These are phyloP conservation scores for Ryuthela nishihirai DNA, from an alignment of 2,888 invertebrate genomes.

Conservation along the genomic window DNA sequence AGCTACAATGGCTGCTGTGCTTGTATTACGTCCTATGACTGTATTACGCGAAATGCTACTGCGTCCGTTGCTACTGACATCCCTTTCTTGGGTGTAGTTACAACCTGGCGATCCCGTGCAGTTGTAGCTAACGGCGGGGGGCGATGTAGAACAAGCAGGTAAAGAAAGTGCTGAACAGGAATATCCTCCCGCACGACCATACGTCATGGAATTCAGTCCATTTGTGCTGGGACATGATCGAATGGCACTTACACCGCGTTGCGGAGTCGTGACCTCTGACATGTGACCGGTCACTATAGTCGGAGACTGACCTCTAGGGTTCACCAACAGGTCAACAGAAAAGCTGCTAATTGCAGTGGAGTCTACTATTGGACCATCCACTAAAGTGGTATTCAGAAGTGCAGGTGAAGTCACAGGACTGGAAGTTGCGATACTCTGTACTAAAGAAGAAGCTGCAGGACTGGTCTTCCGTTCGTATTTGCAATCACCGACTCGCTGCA, in stretches of 20 bases:
- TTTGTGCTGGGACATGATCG: constrained; percentile 25
- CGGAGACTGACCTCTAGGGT: constrained; percentile 22
- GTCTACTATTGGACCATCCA: constrained; percentile 12
- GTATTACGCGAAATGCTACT: constrained; percentile 13
- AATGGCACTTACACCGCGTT: constrained; percentile 5
- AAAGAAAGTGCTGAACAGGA: constrained; percentile 12
- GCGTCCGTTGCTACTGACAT: constrained; percentile 12
- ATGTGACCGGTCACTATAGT: constrained; percentile 1
- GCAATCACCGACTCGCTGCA: constrained; percentile 28
- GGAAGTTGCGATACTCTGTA: background rate
- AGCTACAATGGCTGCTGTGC: constrained; percentile 1
- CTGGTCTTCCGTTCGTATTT: constrained; percentile 31
- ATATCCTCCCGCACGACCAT: constrained; percentile 3
- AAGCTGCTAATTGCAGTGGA: constrained; percentile 22
- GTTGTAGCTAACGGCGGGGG: constrained; percentile 23
- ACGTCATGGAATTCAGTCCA: constrained; percentile 19
- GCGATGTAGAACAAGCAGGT: constrained; percentile 27
- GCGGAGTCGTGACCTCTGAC: constrained; percentile 14
- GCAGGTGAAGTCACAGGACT: constrained; percentile 17
- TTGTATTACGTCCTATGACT: constrained; percentile 10
- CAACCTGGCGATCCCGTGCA: constrained; percentile 27
- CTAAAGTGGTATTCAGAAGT: constrained; percentile 5
- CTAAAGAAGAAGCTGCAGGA: constrained; percentile 11
- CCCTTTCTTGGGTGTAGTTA: constrained; percentile 13
- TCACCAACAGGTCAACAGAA: constrained; percentile 29